Evolutionary conservation across 1,140 invertebrate species (phyloP).

Genomic region (Drosophila nigromelanica): DNA sequence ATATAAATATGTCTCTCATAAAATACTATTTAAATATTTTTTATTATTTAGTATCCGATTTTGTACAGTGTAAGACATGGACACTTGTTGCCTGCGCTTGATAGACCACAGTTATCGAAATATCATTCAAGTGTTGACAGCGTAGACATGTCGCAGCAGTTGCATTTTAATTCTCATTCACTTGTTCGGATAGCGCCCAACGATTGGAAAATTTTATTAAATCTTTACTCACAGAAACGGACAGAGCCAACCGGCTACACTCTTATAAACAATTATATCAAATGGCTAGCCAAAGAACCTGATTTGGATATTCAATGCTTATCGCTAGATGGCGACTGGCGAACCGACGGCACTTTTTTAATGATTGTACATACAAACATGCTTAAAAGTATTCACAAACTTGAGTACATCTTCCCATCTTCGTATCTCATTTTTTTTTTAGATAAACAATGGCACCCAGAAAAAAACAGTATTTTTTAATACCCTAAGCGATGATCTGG

Average conservation of each 20-base stretch:
- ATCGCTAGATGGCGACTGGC: slow-evolving; percentile 65
- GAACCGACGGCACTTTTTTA: slow-evolving; percentile 55
- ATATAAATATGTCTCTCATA: too few relatives aligned
- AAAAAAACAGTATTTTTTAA: slow-evolving; percentile 5
- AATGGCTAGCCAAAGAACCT: slow-evolving; percentile 50
- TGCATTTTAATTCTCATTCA: neutral
- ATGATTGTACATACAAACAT: slow-evolving; percentile 36
- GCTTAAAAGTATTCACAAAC: neutral
- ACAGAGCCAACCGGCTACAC: slow-evolving; percentile 25
- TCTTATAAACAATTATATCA: slow-evolving; percentile 54
- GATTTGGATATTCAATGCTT: slow-evolving; percentile 10
- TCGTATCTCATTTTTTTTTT: neutral
- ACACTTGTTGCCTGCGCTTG: neutral
- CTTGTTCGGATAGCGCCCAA: neutral
- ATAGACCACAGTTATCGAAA: neutral
- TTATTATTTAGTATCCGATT: neutral
- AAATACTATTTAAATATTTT: too few relatives aligned
- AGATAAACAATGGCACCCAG: slow-evolving; percentile 10
- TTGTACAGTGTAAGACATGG: neutral
- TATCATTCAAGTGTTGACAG: neutral
- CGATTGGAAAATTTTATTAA: neutral
- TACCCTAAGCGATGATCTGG: slow-evolving; percentile 16
- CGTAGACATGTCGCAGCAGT: neutral
- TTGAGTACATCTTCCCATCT: too few relatives aligned
- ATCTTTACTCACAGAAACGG: neutral